These are phyloP conservation scores for Petrolisthes cinctipes DNA, from an alignment of 2,888 invertebrate species.

Conservation along the genomic window DNA sequence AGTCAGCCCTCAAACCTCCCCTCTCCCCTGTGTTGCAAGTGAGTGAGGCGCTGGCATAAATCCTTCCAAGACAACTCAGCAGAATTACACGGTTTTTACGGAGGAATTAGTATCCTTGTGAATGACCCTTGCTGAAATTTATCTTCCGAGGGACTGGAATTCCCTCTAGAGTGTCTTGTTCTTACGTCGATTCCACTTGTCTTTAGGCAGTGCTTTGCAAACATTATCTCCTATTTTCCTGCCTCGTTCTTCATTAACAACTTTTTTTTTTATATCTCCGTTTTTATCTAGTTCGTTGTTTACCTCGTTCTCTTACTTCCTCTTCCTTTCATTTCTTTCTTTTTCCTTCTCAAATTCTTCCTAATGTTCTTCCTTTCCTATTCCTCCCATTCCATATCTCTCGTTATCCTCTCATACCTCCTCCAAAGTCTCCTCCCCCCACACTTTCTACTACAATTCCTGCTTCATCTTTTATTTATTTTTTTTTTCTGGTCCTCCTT, in stretches of 20 bases:
- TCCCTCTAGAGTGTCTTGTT: no score
- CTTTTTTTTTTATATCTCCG: neutral
- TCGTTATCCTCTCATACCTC: neutral
- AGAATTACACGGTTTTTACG: no score
- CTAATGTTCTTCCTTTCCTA: neutral
- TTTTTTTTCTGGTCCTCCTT: neutral
- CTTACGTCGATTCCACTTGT: no score
- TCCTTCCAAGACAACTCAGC: no score
- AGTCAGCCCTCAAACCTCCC: no score
- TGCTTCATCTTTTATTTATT: neutral
- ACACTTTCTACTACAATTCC: neutral
- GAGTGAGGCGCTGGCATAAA: no score
- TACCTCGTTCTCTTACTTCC: neutral
- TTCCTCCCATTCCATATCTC: neutral
- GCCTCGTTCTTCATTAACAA: neutral
- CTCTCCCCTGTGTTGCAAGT: no score
- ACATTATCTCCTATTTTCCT: neutral
- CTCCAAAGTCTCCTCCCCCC: neutral
- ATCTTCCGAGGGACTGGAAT: no score
- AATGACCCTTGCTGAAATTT: no score
- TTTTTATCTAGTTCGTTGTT: constrained; percentile 12
- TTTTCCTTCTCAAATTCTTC: no score
- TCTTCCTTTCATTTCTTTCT: neutral
- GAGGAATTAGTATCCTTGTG: no score
- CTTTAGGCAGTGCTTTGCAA: no score